Conservation (phyloP, 2,888 invertebrate species). For the Orgyia antiqua region DNA sequence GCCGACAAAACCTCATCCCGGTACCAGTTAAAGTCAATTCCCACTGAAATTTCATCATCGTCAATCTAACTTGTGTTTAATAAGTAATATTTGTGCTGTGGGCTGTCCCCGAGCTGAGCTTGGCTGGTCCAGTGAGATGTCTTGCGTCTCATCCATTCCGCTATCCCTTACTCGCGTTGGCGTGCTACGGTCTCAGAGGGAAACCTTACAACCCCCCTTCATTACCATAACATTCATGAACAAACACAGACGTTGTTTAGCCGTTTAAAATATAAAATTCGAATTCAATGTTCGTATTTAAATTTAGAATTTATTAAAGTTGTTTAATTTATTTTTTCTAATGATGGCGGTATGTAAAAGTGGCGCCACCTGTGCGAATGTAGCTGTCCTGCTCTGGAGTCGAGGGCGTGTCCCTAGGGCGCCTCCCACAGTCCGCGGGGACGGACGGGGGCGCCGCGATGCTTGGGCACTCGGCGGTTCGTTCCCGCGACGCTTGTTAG, state of each 20-base stretch:
- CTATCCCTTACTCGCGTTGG: conserved; percentile 59
- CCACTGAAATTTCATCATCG: conserved; percentile 77
- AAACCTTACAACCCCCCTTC: conserved; percentile 46
- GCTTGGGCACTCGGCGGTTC: conserved; percentile 71
- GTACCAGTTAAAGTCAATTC: conserved; percentile 70
- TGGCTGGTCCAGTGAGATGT: conserved; percentile 62
- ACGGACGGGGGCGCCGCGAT: conserved; percentile 74
- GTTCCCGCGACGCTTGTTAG: conserved; percentile 78
- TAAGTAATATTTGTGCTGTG: conserved; percentile 66
- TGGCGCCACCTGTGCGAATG: conserved; percentile 65
- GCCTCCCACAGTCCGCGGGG: conserved; percentile 75
- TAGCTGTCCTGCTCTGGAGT: conserved; percentile 71
- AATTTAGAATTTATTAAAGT: conserved; percentile 4
- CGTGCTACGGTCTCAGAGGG: conserved; percentile 55
- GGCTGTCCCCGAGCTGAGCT: conserved; percentile 59
- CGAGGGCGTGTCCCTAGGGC: conserved; percentile 78
- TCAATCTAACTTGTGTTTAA: conserved; percentile 71
- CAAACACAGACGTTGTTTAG: conserved; percentile 31
- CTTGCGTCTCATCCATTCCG: conserved; percentile 54
- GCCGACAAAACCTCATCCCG: conserved; percentile 62
- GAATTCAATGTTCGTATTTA: conserved; percentile 11
- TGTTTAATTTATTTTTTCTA: conserved; percentile 21
- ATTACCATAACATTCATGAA: conserved; percentile 44
- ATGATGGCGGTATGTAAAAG: conserved; percentile 28
- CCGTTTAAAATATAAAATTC: conserved; percentile 21